phyloP scores from a whole-genome alignment of 2,888 invertebrate genomes.

The Blastobasis adustella region DNA sequence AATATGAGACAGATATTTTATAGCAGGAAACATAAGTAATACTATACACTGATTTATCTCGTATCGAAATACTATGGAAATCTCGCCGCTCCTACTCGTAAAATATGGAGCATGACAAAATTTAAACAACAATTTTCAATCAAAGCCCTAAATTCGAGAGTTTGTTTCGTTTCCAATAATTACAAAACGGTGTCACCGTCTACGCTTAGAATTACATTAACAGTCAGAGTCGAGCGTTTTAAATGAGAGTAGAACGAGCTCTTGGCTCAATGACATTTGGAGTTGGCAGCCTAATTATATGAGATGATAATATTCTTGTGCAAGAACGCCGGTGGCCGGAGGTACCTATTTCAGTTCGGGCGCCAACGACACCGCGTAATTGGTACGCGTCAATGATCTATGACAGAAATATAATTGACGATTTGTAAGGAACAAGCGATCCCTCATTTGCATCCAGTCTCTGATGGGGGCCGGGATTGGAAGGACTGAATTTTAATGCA shows the following conservation, averaged over 20 bases:
- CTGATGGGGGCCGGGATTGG: too few species aligned
- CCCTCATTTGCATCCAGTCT: not conserved
- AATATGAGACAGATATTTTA: too few species aligned
- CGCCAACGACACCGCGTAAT: conserved; percentile 33
- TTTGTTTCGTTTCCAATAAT: too few species aligned
- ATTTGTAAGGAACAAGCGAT: conserved; percentile 1
- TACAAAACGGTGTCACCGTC: too few species aligned
- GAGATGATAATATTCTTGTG: conserved; percentile 30
- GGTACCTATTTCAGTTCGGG: conserved; percentile 24
- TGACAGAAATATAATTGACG: conserved; percentile 17
- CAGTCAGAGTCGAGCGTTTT: not conserved
- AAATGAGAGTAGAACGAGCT: conserved; percentile 22
- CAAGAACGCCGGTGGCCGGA: conserved; percentile 25
- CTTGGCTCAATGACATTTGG: conserved; percentile 45
- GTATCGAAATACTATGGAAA: too few species aligned
- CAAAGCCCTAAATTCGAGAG: too few species aligned
- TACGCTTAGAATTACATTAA: conserved; percentile 2
- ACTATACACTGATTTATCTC: too few species aligned
- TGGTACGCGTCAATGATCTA: conserved; percentile 33
- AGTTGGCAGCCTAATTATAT: conserved; percentile 38
- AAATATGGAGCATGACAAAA: too few species aligned
- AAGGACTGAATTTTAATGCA: too few species aligned
- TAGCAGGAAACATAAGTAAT: too few species aligned
- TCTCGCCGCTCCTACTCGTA: too few species aligned
- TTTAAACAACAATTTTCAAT: too few species aligned